Percentiles rank a stretch among this genome's conserved stretches.
Conservation (phyloP, 1,140 invertebrate genomes). For the Diachasma alloeum region DNA sequence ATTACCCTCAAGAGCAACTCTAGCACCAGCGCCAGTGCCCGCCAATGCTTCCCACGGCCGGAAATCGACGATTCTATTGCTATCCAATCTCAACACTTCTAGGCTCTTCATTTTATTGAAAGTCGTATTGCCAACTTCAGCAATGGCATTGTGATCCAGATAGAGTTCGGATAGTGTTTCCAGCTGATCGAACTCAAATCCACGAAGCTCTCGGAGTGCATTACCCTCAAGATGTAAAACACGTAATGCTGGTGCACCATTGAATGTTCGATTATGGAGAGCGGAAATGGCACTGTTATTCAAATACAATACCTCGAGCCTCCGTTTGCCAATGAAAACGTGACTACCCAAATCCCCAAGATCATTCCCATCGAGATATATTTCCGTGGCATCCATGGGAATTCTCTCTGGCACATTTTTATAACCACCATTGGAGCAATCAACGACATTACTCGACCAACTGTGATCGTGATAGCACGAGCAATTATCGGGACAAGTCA, state of each 20-base stretch:
- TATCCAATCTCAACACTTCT: constrained; percentile 84
- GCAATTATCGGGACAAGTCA: constrained; percentile 93
- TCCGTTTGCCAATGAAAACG: constrained; percentile 89
- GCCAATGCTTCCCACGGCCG: constrained; percentile 76
- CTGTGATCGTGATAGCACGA: constrained; percentile 94
- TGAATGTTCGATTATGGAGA: constrained; percentile 90
- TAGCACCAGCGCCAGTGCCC: constrained; percentile 73
- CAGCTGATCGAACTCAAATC: constrained; percentile 84
- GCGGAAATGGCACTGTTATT: constrained; percentile 88
- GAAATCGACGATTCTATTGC: constrained; percentile 84
- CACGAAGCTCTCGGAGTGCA: constrained; percentile 78
- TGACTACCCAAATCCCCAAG: constrained; percentile 87
- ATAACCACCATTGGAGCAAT: constrained; percentile 84
- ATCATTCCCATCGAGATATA: constrained; percentile 91
- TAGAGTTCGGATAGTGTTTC: constrained; percentile 85
- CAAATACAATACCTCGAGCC: constrained; percentile 84
- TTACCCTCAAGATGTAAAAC: constrained; percentile 89
- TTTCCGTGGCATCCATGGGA: constrained; percentile 93
- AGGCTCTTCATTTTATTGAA: constrained; percentile 82
- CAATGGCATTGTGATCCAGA: constrained; percentile 86
- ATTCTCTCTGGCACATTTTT: constrained; percentile 84
- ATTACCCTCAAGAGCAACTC: constrained; percentile 82
- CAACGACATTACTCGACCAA: constrained; percentile 92
- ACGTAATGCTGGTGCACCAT: constrained; percentile 79
- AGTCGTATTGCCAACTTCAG: constrained; percentile 84